Conservation (phyloP, 1,140 invertebrate genomes). For the Anagrus nilaparvatae region DNA sequence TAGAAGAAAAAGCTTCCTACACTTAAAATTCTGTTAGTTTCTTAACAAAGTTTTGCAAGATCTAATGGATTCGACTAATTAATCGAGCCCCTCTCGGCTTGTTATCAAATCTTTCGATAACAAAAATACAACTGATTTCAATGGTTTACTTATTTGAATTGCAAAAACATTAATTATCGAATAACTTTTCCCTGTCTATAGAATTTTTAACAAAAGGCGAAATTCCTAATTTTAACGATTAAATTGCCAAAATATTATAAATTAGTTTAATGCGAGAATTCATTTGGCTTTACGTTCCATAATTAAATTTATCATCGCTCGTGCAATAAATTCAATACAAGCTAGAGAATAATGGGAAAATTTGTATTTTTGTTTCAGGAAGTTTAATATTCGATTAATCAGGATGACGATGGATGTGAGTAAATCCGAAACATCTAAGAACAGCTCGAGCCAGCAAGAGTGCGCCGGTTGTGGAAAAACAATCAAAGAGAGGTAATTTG, state of each 20-base stretch:
- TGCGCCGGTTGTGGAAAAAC: conserved; percentile 79
- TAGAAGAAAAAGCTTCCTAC: conserved; percentile 43
- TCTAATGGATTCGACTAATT: conserved; percentile 45
- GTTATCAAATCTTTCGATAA: too few species aligned
- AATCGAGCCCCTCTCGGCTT: conserved; percentile 39
- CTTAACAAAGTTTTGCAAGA: conserved; percentile 20
- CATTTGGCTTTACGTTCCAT: neutral
- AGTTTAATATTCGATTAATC: conserved; percentile 36
- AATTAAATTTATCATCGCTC: neutral
- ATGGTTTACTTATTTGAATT: too few species aligned
- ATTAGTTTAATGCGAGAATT: too few species aligned
- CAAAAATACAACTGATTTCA: too few species aligned
- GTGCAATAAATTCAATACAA: too few species aligned
- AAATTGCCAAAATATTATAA: too few species aligned
- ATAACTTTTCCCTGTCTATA: too few species aligned
- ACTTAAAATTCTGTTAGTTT: too few species aligned
- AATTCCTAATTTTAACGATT: too few species aligned
- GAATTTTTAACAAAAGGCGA: too few species aligned
- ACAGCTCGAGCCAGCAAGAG: conserved; percentile 54
- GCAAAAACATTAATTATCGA: too few species aligned
- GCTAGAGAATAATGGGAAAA: too few species aligned
- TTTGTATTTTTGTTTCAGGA: conserved; percentile 29
- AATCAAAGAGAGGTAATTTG: conserved; percentile 69
- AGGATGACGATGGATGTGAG: conserved; percentile 67
- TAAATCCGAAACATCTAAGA: conserved; percentile 50